Conservation (phyloP, 2,113 vertebrate genomes). For the Megaceryle torquata region DNA sequence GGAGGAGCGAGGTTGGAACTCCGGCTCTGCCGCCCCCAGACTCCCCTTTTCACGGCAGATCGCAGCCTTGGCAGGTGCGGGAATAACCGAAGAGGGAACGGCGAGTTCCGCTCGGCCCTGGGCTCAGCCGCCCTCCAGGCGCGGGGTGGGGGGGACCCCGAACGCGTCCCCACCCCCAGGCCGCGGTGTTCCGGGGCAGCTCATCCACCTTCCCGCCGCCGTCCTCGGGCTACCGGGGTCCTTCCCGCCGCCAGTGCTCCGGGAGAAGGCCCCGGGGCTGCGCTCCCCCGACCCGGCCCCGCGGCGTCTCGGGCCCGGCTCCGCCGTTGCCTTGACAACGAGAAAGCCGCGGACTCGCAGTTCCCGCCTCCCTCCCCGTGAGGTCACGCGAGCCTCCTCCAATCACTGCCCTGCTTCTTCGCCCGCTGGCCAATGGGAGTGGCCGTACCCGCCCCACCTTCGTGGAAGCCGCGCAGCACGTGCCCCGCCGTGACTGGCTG, state of each 20-base stretch:
- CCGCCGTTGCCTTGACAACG: background rate
- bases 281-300: background rate
- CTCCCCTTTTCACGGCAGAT: background rate
- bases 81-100: no score
- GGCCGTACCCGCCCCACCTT: no score
- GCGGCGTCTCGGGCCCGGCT: no score
- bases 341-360: background rate
- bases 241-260: background rate
- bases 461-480: no score
- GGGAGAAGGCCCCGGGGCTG: background rate
- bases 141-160: no score
- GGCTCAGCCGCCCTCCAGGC: background rate
- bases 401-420: background rate
- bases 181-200: no score
- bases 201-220: no score
- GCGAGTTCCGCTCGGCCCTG: background rate
- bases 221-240: background rate
- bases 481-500: no score
- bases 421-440: no score
- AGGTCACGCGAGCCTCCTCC: background rate
- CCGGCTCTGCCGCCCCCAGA: fast-evolving
- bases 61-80: no score
- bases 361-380: background rate
- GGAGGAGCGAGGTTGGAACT: background rate
- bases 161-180: no score